Base-by-base conservation (phyloP, 2,113 vertebrate genomes). In the Microtus oregoni region DNA sequence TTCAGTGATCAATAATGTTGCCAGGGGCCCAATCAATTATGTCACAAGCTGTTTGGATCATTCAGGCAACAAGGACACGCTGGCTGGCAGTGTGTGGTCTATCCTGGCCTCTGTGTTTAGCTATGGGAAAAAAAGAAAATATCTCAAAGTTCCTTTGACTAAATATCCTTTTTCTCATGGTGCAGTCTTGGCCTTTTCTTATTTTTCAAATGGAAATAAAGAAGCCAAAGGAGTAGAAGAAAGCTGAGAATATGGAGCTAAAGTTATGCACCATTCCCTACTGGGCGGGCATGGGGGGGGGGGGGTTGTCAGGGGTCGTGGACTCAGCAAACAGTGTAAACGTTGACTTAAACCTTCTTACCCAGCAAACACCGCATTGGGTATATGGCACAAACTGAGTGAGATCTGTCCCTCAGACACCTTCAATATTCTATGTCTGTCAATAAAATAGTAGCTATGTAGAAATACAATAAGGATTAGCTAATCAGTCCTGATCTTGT, bases 1-100 rank as follows among this genome's bases (percentile, higher is more conserved):
- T 67, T 87, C 87, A 30, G 38, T 30, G 58, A 96, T 96, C 94
- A 86, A 67, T 94, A 90, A 47, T 50, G 78, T 92, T 96, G 77
- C 93, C 17, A 8, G 75, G 44, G 83, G 79, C 38, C 67, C 41
- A 61, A 72, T 96, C 58, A 65, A 85, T 92, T 70, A 83, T 52
- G 67, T 28, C 41, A 44, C 52, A 17, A 44, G 73, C 63, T 86
- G 38, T 68, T 10, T 30, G 47, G 61, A 75, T 95, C 89, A 83
- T 79, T 89, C n/a, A 73, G 70, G 47, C 35, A 50, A 93, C 26
- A 1, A 8, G 92, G 90, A 77, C 13, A 3, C 35, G 20, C 44
- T 24, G 9, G 47, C 9, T 17, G 76, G 52, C 32, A 28, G 30
- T 44, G 19, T 63, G 35, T 13, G 68, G 55, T 28, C 89, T 77